phyloP scores from a whole-genome alignment of 1,140 invertebrate species.

The Achroia grisella region DNA sequence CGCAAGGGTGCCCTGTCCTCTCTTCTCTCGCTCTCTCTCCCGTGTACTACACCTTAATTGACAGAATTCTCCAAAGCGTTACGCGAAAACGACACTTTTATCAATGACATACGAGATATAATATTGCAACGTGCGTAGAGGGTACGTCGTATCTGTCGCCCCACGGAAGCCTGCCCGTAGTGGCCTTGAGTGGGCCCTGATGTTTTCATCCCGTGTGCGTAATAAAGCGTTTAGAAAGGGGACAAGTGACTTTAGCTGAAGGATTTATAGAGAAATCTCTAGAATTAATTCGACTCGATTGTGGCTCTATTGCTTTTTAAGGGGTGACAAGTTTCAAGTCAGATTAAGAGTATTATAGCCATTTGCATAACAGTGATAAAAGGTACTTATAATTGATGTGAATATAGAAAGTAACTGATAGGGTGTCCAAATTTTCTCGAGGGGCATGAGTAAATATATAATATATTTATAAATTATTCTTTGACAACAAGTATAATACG shows the following conservation, averaged over 20 bases:
- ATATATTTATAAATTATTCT: too few relatives aligned
- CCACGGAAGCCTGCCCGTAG: constrained; percentile 32
- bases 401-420: too few relatives aligned
- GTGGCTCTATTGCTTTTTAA: constrained; percentile 30
- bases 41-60: constrained; percentile 41
- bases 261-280: constrained; percentile 63
- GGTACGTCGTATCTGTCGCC: constrained; percentile 21
- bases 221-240: constrained; percentile 68
- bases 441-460: too few relatives aligned
- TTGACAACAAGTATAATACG: too few relatives aligned
- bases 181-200: constrained; percentile 64
- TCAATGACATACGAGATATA: constrained; percentile 64
- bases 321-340: constrained; percentile 11
- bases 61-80: constrained; percentile 32
- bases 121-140: constrained; percentile 28
- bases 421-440: too few relatives aligned
- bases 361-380: constrained; percentile 23
- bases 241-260: constrained; percentile 56
- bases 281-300: constrained; percentile 61
- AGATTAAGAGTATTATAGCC: constrained; percentile 15
- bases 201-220: constrained; percentile 68
- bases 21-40: constrained; percentile 32
- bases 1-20: constrained; percentile 25
- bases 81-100: constrained; percentile 64
- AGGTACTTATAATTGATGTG: too few relatives aligned